Evolutionary conservation across 2,797 vertebrate species (phyloP).

Genomic region (Aratinga solstitialis): DNA sequence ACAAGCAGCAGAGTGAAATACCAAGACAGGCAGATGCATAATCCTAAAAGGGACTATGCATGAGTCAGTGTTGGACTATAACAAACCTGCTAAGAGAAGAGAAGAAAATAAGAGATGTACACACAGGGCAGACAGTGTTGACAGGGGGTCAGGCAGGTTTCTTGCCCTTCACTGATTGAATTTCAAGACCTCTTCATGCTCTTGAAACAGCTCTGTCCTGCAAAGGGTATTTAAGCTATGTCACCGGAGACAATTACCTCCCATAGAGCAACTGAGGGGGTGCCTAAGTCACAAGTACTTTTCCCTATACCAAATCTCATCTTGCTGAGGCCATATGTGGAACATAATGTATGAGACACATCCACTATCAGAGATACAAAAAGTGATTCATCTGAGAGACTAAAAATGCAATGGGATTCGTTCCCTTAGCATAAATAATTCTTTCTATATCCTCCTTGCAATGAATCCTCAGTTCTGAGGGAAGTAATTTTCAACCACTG

Average conservation of each 20-base stretch:
- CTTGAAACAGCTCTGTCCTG: not conserved
- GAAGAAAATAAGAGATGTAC: not conserved
- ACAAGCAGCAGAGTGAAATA: conserved; percentile 11
- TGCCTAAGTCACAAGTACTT: not conserved
- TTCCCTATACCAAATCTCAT: not conserved
- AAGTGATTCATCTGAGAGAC: conserved; percentile 51
- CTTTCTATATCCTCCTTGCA: conserved; percentile 60
- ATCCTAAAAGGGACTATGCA: not conserved
- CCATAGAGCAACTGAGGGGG: not conserved
- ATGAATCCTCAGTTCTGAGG: conserved; percentile 42
- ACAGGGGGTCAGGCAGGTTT: conserved; percentile 32
- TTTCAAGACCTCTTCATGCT: conserved; percentile 11
- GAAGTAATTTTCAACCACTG: conserved; percentile 40
- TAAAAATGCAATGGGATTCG: conserved; percentile 58
- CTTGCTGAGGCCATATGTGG: not conserved
- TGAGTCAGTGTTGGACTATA: not conserved
- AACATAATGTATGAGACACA: conserved; percentile 32
- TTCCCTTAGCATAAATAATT: conserved; percentile 70
- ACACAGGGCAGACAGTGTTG: not conserved
- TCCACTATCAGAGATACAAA: conserved; percentile 1
- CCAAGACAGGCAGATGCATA: not conserved
- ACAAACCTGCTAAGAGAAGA: not conserved
- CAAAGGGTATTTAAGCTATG: conserved; percentile 4
- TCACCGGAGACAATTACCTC: not conserved
- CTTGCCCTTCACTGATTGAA: not conserved